Percentiles rank a stretch among this genome's conserved stretches.
These are phyloP conservation scores for Microctonus aethiopoides DNA, from an alignment of 2,888 invertebrate genomes.

Conservation along the genomic window DNA sequence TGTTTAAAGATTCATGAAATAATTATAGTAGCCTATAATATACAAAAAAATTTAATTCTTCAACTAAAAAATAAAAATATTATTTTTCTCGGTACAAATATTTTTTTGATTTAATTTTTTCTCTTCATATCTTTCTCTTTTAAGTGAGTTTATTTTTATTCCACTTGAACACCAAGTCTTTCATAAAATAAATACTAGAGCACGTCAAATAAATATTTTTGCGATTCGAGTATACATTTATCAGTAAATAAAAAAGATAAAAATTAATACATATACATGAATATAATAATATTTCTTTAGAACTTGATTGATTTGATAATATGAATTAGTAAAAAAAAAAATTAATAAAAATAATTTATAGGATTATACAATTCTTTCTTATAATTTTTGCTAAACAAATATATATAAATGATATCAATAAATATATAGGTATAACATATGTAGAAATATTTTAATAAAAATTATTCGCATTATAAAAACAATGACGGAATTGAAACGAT, in stretches of 20 bases:
- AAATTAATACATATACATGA: neutral
- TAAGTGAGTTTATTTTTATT: too few species aligned
- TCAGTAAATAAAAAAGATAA: neutral
- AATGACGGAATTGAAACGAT: neutral
- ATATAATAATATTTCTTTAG: too few species aligned
- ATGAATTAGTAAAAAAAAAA: neutral
- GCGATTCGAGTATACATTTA: too few species aligned
- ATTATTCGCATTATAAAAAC: neutral
- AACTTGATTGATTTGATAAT: too few species aligned
- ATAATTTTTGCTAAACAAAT: constrained; percentile 3
- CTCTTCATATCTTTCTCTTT: too few species aligned
- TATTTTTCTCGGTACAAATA: too few species aligned
- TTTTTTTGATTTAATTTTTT: too few species aligned
- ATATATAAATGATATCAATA: neutral
- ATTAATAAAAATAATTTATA: constrained; percentile 53
- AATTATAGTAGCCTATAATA: constrained; percentile 55
- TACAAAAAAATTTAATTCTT: too few species aligned
- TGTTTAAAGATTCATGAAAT: constrained; percentile 45
- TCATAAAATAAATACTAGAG: too few species aligned
- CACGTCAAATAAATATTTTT: too few species aligned
- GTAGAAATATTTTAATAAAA: neutral
- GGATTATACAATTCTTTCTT: constrained; percentile 59
- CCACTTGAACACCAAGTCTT: too few species aligned
- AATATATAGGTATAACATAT: neutral
- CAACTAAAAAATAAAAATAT: too few species aligned